These are phyloP conservation scores for Microtus montanus DNA, from an alignment of 2,113 vertebrate genomes.

Conservation along the genomic window DNA sequence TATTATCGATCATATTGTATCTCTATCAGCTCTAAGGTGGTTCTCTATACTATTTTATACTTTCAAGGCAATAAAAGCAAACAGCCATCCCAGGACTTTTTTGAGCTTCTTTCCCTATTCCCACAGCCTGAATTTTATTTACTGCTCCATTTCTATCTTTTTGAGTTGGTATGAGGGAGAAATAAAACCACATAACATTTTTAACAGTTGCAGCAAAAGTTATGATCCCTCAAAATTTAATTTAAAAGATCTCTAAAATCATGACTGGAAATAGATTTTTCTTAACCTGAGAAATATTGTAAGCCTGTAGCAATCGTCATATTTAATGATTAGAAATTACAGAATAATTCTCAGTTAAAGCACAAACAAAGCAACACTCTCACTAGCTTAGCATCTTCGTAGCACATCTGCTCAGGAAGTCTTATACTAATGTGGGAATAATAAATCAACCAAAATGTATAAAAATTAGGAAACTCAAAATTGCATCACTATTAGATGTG, in stretches of 20 bases:
- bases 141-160: not conserved
- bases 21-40: not conserved
- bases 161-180: not conserved
- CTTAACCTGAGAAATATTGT: constrained; percentile 38
- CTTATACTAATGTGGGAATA: constrained; percentile 12
- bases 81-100: not conserved
- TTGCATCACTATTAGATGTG: not conserved
- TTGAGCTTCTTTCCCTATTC: not conserved
- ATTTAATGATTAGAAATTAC: constrained; percentile 57
- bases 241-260: constrained; percentile 41
- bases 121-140: not conserved
- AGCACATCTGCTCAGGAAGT: not conserved
- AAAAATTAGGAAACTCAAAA: constrained; percentile 46
- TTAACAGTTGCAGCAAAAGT: constrained; percentile 7
- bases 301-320: constrained; percentile 5
- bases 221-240: constrained; percentile 40
- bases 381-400: not conserved
- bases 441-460: constrained; percentile 1
- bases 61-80: not conserved
- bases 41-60: not conserved
- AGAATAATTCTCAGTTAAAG: constrained; percentile 44
- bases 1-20: not conserved
- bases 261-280: constrained; percentile 55
- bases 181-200: not conserved
- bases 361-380: constrained; percentile 4